These are phyloP conservation scores for Pseudotriccus pelzelni DNA, from an alignment of 2,797 vertebrate genomes.

Conservation along the genomic window DNA sequence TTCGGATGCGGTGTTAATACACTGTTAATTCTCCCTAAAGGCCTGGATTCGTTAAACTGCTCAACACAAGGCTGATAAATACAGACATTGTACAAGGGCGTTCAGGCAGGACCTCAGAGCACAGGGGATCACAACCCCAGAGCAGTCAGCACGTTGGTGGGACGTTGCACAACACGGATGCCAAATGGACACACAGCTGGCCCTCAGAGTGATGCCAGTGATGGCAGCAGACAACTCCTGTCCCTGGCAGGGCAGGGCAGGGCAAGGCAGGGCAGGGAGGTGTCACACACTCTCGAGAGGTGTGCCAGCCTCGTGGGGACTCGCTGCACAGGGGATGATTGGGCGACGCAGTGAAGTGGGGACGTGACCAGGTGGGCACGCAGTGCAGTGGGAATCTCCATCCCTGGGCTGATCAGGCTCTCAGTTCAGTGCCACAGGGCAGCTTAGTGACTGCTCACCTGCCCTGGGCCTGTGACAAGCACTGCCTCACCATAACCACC, in stretches of 20 bases:
- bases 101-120: background rate
- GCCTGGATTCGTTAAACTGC: slow-evolving; percentile 67
- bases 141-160: background rate
- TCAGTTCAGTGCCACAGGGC: accelerated
- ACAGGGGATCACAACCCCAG: background rate
- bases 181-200: accelerated
- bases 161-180: background rate
- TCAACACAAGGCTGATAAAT: slow-evolving; percentile 32
- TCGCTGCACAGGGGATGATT: accelerated
- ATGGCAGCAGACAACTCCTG: accelerated
- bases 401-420: background rate
- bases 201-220: background rate
- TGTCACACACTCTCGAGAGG: no score
- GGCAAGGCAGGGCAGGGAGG: no score
- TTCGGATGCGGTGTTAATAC: slow-evolving; percentile 72
- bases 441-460: accelerated
- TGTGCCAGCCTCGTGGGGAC: background rate
- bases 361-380: background rate
- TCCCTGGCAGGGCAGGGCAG: background rate
- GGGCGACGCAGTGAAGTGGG: background rate
- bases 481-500: background rate
- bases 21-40: slow-evolving; percentile 66
- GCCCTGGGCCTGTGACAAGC: accelerated
- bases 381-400: background rate
- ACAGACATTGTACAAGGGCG: background rate